Evolutionary conservation across 2,888 invertebrate genomes (phyloP), one percentile per base, ranked within the genome.

Genomic region (Drosophila infuscata): DNA sequence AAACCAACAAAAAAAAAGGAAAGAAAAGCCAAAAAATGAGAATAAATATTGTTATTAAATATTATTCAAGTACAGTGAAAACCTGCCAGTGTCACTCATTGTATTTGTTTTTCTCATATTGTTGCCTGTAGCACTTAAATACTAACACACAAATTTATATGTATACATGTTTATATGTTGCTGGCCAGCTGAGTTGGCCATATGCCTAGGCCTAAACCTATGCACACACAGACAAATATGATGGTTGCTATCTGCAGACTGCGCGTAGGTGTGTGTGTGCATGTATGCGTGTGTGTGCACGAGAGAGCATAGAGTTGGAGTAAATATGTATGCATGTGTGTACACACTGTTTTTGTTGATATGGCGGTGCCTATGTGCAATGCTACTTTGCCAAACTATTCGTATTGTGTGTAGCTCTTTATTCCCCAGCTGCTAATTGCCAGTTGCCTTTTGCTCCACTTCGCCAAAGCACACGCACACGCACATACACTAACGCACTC

Each of bases 61-160:
- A 72, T 79, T 79, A 74, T 70, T 74, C 57, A 67, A 74, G 35
- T 71, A 69, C 70, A 82, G 70, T 71, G 79, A 69, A 88, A 83
- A 82, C 69, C 81, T 86, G 87, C 79, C 84, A 82, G 76, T 80
- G 87, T 78, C 86, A 79, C 58, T 76, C 76, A 70, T 54, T 75
- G 69, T 82, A 70, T 83, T 76, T 81, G 53, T 70, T 75, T 84
- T 70, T 70, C 80, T 59, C 58, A 43, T 49, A 56, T 51, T 56
- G 49, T 35, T 61, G 51, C 52, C 58, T 60, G 52, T 41, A 43
- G 64, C 70, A 71, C 73, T 71, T 59, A 59, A 74, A 57, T 48
- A 46, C 25, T 20, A 20, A 43, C 6, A 20, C 43, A 43, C 5
- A 46, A 7, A 46, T 3, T 15, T 4, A 7, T 8, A 15, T 11